phyloP scores from a whole-genome alignment of 2,113 vertebrate species.

The Myrmophylax atrothorax region DNA sequence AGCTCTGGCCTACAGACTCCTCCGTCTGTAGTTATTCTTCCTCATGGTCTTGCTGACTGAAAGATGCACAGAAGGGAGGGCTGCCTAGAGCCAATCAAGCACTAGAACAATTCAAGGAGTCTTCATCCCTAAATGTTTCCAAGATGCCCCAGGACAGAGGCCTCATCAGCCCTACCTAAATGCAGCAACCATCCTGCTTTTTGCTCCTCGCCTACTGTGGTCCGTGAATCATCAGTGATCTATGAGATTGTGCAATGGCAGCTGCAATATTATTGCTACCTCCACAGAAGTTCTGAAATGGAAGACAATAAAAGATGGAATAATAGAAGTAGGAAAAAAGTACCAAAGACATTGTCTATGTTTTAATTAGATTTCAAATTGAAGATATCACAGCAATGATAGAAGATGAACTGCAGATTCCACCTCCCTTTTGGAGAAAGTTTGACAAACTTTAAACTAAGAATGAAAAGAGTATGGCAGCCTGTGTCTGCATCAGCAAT shows the following conservation, averaged over 20 bases:
- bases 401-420: neutral
- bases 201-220: neutral
- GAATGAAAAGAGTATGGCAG: neutral
- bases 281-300: rapidly evolving
- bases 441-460: neutral
- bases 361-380: neutral
- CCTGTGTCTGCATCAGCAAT: neutral
- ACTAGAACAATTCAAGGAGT: neutral
- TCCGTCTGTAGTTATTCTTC: neutral
- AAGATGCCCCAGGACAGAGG: neutral
- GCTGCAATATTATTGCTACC: too few relatives aligned
- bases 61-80: neutral
- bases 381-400: neutral
- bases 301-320: neutral
- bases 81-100: neutral
- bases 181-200: neutral
- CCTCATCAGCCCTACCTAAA: neutral
- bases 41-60: neutral
- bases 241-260: neutral
- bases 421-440: neutral
- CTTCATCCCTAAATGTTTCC: neutral
- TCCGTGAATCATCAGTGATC: neutral
- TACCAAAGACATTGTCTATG: neutral
- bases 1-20: neutral
- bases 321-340: neutral